These are phyloP conservation scores for Bombus waltoni DNA, from an alignment of 1,140 invertebrate genomes.

Conservation along the genomic window DNA sequence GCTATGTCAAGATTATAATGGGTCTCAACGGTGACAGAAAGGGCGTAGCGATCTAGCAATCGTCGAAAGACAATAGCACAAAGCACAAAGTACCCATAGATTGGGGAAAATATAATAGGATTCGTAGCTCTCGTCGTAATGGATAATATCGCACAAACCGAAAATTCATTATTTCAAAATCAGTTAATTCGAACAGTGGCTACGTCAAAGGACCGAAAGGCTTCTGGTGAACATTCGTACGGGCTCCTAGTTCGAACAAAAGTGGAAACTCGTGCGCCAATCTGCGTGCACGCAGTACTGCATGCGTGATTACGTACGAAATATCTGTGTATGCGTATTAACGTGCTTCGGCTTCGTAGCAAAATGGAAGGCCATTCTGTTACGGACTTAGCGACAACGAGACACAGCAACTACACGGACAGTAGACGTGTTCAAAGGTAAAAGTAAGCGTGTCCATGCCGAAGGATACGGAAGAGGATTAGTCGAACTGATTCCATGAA, in stretches of 20 bases:
- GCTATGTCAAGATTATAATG: too few relatives aligned
- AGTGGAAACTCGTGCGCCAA: slow-evolving; percentile 1
- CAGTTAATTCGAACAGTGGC: not conserved
- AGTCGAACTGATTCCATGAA: slow-evolving; percentile 56
- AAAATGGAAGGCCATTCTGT: not conserved
- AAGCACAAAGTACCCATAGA: too few relatives aligned
- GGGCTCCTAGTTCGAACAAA: not conserved
- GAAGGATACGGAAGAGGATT: slow-evolving; percentile 55
- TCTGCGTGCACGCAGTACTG: not conserved
- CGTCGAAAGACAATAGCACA: too few relatives aligned
- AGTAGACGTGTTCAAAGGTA: not conserved
- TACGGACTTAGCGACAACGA: slow-evolving; percentile 29
- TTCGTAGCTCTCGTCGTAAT: too few relatives aligned
- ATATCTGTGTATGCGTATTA: not conserved
- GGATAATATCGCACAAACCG: not conserved
- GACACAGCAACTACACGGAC: not conserved
- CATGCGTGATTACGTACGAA: not conserved
- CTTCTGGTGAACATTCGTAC: not conserved
- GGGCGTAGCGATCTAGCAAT: too few relatives aligned
- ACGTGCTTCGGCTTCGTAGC: not conserved
- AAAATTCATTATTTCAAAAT: not conserved
- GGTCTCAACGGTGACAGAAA: too few relatives aligned
- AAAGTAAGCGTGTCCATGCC: slow-evolving; percentile 26
- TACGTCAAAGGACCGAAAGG: not conserved
- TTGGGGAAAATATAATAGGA: too few relatives aligned